These are phyloP conservation scores for Lucilia cuprina DNA, from an alignment of 1,140 invertebrate species.

Conservation along the genomic window DNA sequence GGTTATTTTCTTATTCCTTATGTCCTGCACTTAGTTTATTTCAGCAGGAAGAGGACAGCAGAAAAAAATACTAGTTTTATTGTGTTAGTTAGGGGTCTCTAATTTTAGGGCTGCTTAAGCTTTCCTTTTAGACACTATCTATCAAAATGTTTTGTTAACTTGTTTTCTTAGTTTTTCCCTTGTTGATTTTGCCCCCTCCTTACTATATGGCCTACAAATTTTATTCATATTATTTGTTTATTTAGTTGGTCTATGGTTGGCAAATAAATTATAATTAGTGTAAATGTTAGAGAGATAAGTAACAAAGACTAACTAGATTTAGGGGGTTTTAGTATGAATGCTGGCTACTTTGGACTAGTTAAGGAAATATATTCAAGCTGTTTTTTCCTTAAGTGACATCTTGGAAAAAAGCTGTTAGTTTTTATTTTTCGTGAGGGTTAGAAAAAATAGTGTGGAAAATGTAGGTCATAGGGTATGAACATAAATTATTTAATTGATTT, in stretches of 20 bases:
- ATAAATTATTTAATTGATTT: slow-evolving; percentile 18
- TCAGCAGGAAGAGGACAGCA: no score
- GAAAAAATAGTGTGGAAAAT: neutral
- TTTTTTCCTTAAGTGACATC: neutral
- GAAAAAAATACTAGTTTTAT: neutral
- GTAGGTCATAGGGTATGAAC: neutral
- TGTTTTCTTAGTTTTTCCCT: neutral
- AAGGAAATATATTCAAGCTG: neutral
- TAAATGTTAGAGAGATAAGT: neutral
- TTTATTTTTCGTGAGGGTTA: neutral
- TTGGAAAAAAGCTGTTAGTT: neutral
- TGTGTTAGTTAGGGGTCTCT: slow-evolving; percentile 3
- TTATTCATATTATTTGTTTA: neutral
- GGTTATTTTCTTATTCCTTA: no score
- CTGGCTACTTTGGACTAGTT: slow-evolving; percentile 7
- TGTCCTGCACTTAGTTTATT: no score
- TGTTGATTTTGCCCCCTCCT: neutral
- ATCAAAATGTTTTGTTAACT: slow-evolving; percentile 32
- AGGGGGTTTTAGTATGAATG: no score
- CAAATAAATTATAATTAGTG: slow-evolving; percentile 35
- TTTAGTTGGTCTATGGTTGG: neutral
- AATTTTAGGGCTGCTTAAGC: slow-evolving; percentile 2
- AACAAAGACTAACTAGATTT: neutral
- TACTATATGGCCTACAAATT: neutral
- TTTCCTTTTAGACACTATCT: slow-evolving; percentile 16